A percentile compares a stretch with the other conserved stretches of the same genome.
Evolutionary conservation across 2,113 vertebrate genomes (phyloP).

Genomic region (Pygoscelis antarcticus): DNA sequence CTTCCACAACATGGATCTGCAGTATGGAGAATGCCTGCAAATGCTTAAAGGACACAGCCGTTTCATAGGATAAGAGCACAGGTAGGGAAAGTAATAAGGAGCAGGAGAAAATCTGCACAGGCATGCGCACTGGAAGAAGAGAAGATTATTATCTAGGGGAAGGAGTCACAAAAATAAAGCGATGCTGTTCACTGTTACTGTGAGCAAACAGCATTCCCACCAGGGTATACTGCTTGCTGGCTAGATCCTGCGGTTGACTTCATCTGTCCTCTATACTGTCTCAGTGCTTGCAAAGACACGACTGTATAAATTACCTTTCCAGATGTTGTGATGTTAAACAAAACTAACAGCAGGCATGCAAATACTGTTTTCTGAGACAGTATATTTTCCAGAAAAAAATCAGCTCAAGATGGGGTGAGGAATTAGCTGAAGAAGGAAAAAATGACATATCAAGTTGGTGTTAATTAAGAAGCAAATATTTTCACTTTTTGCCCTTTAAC

Average conservation of each 20-base stretch:
- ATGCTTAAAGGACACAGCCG: neutral
- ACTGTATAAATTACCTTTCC: neutral
- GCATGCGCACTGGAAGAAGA: neutral
- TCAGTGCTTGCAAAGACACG: neutral
- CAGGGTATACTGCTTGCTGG: neutral
- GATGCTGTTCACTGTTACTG: neutral
- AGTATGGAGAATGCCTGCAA: neutral
- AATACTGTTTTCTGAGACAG: neutral
- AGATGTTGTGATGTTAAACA: neutral
- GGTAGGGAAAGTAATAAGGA: neutral
- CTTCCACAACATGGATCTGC: neutral
- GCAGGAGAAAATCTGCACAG: neutral
- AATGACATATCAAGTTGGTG: neutral
- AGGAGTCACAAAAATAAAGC: neutral
- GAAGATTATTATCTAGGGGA: neutral
- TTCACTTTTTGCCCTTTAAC: neutral
- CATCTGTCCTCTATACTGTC: neutral
- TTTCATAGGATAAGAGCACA: neutral
- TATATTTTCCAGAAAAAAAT: neutral
- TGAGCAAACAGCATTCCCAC: neutral
- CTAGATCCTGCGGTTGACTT: neutral
- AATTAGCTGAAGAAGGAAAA: neutral
- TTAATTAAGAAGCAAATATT: neutral
- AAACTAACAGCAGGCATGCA: neutral
- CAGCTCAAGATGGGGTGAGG: neutral